These are phyloP conservation scores for Pygocentrus nattereri DNA, from an alignment of 2,797 vertebrate genomes.

Conservation along the genomic window DNA sequence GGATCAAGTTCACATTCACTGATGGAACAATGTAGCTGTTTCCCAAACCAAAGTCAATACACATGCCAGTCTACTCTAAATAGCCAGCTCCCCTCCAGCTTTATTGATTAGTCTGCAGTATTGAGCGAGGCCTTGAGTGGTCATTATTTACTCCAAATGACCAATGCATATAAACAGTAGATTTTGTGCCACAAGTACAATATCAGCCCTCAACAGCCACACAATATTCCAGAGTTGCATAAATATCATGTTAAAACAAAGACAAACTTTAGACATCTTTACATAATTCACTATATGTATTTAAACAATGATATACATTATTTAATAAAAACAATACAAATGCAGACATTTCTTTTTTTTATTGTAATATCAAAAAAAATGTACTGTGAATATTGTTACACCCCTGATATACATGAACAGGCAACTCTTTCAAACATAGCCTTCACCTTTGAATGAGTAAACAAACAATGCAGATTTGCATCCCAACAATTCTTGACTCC, in stretches of 20 bases:
- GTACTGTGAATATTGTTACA: not conserved
- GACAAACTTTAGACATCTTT: too few relatives aligned
- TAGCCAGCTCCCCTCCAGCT: not conserved
- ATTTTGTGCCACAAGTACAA: not conserved
- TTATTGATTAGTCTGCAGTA: slow-evolving; percentile 36
- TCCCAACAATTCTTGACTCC: not conserved
- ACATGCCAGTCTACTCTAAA: not conserved
- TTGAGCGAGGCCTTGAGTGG: slow-evolving; percentile 16
- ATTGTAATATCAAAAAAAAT: too few relatives aligned
- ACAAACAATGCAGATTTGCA: not conserved
- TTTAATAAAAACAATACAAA: too few relatives aligned
- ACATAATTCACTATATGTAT: not conserved
- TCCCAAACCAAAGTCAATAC: slow-evolving; percentile 15
- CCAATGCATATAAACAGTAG: slow-evolving; percentile 9
- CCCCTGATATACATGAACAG: not conserved
- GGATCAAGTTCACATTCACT: slow-evolving; percentile 3
- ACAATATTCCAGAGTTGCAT: too few relatives aligned
- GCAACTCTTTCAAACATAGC: not conserved
- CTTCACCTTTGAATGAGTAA: not conserved
- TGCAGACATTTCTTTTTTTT: too few relatives aligned
- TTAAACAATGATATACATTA: not conserved
- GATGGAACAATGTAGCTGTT: not conserved
- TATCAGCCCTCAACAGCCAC: not conserved
- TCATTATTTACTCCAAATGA: slow-evolving; percentile 31
- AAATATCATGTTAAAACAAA: too few relatives aligned